A percentile compares a stretch with the other conserved stretches of the same genome.
These are phyloP conservation scores for Campoletis raptor DNA, from an alignment of 2,888 invertebrate genomes.

Conservation along the genomic window DNA sequence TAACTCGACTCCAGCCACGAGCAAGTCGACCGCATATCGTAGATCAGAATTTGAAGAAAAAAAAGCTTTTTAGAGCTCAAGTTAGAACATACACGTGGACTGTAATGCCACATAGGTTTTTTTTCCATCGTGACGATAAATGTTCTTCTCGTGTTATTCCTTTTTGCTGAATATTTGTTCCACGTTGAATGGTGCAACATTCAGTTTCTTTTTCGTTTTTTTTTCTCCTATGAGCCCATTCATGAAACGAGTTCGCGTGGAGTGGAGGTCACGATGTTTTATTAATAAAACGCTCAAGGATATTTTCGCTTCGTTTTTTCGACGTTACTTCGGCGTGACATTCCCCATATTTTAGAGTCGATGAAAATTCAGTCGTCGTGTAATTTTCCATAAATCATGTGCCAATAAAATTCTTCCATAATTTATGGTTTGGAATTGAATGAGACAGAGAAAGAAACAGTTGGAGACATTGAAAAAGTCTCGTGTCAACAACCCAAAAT, in stretches of 20 bases:
- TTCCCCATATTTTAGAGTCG: neutral
- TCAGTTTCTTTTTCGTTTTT: constrained; percentile 7
- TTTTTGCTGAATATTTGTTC: constrained; percentile 19
- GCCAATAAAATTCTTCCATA: neutral
- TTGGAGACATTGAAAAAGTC: neutral
- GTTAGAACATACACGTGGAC: neutral
- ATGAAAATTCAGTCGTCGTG: neutral
- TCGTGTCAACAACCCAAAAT: neutral
- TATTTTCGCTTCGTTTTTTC: constrained; percentile 53
- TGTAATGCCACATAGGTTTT: neutral
- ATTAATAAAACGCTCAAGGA: constrained; percentile 76
- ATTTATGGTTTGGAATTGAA: neutral
- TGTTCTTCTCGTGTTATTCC: neutral
- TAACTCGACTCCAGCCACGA: neutral
- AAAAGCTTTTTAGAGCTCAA: neutral
- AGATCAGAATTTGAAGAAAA: neutral
- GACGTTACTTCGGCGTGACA: neutral
- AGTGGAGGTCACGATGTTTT: constrained; percentile 73
- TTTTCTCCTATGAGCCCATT: constrained; percentile 71
- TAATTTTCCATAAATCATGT: neutral
- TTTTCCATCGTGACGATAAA: constrained; percentile 10
- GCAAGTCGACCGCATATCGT: neutral
- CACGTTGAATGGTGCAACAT: constrained; percentile 18
- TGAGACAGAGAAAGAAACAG: neutral
- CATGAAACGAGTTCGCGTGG: constrained; percentile 77